A percentile compares a stretch with the other conserved stretches of the same genome.
Evolutionary conservation across 2,888 invertebrate genomes (phyloP).

Genomic region (Gari tellinella): DNA sequence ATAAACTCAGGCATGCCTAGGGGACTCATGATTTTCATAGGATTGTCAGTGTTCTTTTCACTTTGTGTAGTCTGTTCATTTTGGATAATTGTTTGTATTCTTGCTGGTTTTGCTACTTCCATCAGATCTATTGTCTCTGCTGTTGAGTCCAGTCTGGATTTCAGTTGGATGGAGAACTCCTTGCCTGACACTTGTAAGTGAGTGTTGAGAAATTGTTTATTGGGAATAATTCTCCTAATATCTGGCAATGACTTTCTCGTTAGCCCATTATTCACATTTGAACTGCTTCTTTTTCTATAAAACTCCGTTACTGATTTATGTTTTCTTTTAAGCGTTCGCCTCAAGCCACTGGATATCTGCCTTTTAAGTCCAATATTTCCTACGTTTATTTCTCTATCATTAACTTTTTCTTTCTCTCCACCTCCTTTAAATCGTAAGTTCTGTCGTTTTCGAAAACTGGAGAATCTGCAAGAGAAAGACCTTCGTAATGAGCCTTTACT

Average conservation of each 20-base stretch:
- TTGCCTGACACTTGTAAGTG: background rate
- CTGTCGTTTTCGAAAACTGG: conserved; percentile 1
- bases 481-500: conserved; percentile 6
- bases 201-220: background rate
- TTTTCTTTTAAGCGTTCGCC: conserved; percentile 1
- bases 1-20: background rate
- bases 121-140: conserved; percentile 25
- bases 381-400: background rate
- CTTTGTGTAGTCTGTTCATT: background rate
- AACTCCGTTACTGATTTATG: conserved; percentile 3
- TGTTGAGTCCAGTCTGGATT: conserved; percentile 13
- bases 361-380: conserved; percentile 14
- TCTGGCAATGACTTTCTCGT: too few relatives aligned
- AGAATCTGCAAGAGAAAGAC: conserved; percentile 7
- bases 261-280: too few relatives aligned
- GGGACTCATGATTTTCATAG: background rate
- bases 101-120: conserved; percentile 15
- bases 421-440: background rate
- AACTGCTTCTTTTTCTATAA: background rate
- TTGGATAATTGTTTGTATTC: background rate
- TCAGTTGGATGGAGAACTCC: conserved; percentile 3
- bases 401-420: conserved; percentile 1
- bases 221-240: too few relatives aligned
- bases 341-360: background rate
- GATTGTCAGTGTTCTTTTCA: background rate